phyloP scores from a whole-genome alignment of 1,140 invertebrate genomes.

The Pachyrhynchus sulphureomaculatus region DNA sequence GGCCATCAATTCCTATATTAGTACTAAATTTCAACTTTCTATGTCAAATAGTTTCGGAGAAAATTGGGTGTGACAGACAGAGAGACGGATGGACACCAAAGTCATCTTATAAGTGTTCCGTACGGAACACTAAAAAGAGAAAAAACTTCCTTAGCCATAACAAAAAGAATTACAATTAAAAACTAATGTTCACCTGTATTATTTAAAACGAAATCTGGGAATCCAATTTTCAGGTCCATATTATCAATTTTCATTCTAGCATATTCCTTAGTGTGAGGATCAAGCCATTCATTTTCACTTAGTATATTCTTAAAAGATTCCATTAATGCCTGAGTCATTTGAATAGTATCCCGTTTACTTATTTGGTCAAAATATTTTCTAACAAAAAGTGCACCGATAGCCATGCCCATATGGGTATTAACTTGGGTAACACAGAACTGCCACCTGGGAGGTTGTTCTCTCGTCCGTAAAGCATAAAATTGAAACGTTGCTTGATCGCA shows the following conservation, averaged over 20 bases:
- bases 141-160: too few species aligned
- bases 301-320: slow-evolving; percentile 73
- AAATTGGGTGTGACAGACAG: too few species aligned
- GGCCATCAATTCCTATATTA: too few species aligned
- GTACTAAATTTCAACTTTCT: too few species aligned
- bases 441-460: slow-evolving; percentile 76
- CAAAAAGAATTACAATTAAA: too few species aligned
- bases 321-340: slow-evolving; percentile 83
- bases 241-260: slow-evolving; percentile 79
- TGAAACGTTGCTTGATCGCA: slow-evolving; percentile 69
- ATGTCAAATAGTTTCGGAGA: too few species aligned
- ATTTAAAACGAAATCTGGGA: slow-evolving; percentile 83
- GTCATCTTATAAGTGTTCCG: too few species aligned
- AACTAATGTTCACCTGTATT: slow-evolving; percentile 54
- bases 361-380: slow-evolving; percentile 81
- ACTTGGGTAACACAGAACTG: slow-evolving; percentile 80
- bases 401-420: slow-evolving; percentile 83
- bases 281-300: slow-evolving; percentile 77
- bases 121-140: too few species aligned
- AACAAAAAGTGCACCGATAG: slow-evolving; percentile 83
- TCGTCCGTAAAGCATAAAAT: slow-evolving; percentile 70
- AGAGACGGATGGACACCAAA: too few species aligned
- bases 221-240: slow-evolving; percentile 86
- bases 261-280: slow-evolving; percentile 68
- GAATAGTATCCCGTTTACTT: slow-evolving; percentile 77